phyloP scores from a whole-genome alignment of 2,888 invertebrate genomes.

The Anarsia innoxiella region DNA sequence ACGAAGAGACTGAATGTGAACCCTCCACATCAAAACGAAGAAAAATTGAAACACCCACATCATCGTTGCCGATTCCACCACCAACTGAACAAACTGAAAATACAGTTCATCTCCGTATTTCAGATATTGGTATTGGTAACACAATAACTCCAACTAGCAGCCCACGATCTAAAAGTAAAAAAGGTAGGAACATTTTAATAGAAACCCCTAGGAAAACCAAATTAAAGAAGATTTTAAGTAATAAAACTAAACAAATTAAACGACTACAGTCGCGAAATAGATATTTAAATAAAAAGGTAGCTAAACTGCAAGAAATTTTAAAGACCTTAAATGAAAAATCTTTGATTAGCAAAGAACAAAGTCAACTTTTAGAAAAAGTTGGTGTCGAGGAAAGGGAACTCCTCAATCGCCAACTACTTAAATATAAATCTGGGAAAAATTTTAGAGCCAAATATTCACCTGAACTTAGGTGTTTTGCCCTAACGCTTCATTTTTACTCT shows the following conservation, averaged over 20 bases:
- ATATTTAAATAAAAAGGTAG: constrained; percentile 1
- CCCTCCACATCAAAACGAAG: no score
- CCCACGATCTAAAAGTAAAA: no score
- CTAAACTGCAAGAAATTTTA: constrained; percentile 1
- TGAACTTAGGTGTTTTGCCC: constrained; percentile 12
- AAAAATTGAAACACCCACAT: no score
- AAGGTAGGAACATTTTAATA: no score
- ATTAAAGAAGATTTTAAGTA: constrained; percentile 8
- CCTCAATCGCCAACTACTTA: constrained; percentile 6
- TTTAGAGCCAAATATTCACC: constrained; percentile 10
- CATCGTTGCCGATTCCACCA: no score
- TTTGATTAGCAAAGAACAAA: not conserved
- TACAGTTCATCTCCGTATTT: no score
- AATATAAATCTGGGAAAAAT: constrained; percentile 6
- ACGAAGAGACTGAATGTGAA: no score
- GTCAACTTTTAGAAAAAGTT: constrained; percentile 4
- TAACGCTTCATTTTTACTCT: constrained; percentile 11
- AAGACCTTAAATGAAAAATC: not conserved
- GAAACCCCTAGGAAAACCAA: not conserved
- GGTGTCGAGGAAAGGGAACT: constrained; percentile 12
- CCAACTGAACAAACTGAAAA: no score
- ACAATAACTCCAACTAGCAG: no score
- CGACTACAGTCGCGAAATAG: not conserved
- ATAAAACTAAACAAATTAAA: constrained; percentile 1
- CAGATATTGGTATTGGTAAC: no score